phyloP scores from a whole-genome alignment of 2,888 invertebrate genomes.

The Pantelozetes paolii region DNA sequence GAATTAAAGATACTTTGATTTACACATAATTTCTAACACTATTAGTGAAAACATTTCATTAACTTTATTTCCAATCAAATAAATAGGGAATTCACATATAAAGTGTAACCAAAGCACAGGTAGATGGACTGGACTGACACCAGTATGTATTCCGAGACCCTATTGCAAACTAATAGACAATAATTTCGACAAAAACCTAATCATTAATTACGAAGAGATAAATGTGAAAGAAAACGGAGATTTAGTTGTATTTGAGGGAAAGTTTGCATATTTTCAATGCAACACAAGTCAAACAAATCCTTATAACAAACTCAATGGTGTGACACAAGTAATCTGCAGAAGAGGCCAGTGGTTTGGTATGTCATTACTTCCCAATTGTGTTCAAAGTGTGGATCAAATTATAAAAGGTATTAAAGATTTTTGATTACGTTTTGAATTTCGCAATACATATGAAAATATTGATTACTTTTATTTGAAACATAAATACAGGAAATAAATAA shows the following conservation, averaged over 20 bases:
- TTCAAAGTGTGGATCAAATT: background rate
- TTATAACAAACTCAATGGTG: background rate
- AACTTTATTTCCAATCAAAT: background rate
- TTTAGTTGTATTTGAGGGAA: background rate
- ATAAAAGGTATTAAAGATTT: background rate
- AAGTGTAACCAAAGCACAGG: background rate
- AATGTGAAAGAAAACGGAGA: background rate
- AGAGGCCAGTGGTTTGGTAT: constrained; percentile 14
- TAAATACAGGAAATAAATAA: too few species aligned
- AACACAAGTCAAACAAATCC: background rate
- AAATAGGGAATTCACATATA: background rate
- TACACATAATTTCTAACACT: too few species aligned
- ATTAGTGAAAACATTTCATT: too few species aligned
- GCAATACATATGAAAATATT: too few species aligned
- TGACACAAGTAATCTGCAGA: background rate
- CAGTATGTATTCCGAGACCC: background rate
- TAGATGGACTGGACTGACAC: background rate
- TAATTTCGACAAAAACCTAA: background rate
- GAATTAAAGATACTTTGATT: too few species aligned
- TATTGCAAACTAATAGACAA: background rate
- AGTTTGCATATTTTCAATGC: constrained; percentile 15
- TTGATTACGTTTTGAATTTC: too few species aligned
- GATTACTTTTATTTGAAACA: too few species aligned
- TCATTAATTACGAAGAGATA: constrained; percentile 1
- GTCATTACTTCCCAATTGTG: background rate